Conservation (phyloP, 2,113 vertebrate species). For the Aegotheles bennettii region DNA sequence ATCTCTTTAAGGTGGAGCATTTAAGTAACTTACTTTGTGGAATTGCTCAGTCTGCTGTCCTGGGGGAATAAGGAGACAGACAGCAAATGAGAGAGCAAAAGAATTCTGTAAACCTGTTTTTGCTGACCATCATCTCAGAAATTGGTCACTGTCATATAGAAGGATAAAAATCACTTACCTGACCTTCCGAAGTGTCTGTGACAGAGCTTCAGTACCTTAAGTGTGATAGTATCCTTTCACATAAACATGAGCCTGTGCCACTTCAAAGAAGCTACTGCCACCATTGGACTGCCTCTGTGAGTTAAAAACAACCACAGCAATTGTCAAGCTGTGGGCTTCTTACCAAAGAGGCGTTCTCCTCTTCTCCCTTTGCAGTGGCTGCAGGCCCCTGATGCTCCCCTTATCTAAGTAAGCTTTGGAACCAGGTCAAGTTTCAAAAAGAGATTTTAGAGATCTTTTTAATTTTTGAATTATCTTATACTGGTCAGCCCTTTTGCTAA, state of each 20-base stretch:
- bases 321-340: neutral
- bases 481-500: neutral
- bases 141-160: neutral
- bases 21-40: neutral
- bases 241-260: neutral
- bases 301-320: neutral
- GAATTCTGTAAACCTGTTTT: neutral
- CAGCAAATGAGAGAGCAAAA: neutral
- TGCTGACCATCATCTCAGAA: neutral
- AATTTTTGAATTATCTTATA: neutral
- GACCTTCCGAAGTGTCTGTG: neutral
- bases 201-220: neutral
- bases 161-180: neutral
- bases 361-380: neutral
- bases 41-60: neutral
- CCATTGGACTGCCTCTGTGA: neutral
- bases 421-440: neutral
- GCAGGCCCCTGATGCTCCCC: neutral
- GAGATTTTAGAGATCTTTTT: neutral
- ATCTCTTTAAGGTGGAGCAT: neutral
- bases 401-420: neutral
- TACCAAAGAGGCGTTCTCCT: rapidly evolving
- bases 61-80: neutral
- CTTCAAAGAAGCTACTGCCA: neutral
- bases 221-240: neutral